A percentile compares a stretch with the other conserved stretches of the same genome.
Evolutionary conservation across 2,113 vertebrate genomes (phyloP).

Genomic region (Pelecanus crispus): DNA sequence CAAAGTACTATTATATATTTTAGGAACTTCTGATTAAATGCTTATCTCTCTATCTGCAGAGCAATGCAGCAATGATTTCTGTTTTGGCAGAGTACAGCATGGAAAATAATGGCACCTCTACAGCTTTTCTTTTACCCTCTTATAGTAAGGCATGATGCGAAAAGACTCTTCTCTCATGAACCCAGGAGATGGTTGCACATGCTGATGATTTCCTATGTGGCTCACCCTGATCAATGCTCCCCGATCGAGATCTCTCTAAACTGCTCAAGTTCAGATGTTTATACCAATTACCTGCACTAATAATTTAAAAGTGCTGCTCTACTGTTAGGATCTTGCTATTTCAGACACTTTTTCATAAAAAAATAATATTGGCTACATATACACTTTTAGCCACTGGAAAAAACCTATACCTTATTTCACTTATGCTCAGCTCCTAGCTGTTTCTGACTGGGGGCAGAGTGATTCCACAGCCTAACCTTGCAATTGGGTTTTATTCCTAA

Average conservation of each 20-base stretch:
- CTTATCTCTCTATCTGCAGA: not conserved
- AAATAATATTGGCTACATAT: not conserved
- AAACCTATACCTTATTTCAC: not conserved
- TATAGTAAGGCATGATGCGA: not conserved
- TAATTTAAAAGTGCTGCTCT: not conserved
- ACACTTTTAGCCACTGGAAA: not conserved
- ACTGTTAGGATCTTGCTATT: not conserved
- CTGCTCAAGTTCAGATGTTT: not conserved
- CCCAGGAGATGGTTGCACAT: not conserved
- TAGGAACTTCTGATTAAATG: not conserved
- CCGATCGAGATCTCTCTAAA: not conserved
- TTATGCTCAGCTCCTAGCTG: not conserved
- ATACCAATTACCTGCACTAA: not conserved
- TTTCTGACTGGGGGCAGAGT: not conserved
- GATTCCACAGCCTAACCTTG: not conserved
- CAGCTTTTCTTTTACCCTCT: not conserved
- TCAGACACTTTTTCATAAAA: not conserved
- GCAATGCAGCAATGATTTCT: not conserved
- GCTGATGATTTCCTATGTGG: not conserved
- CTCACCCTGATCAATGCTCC: not conserved
- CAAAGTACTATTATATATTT: not conserved
- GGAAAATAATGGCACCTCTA: not conserved
- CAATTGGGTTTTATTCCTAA: not conserved
- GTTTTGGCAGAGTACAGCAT: not conserved
- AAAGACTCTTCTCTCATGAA: not conserved